Evolutionary conservation across 30 jellyfish, hydroid and myxozoan genomes (phyloP).

Genomic region (Aurelia sp.): DNA sequence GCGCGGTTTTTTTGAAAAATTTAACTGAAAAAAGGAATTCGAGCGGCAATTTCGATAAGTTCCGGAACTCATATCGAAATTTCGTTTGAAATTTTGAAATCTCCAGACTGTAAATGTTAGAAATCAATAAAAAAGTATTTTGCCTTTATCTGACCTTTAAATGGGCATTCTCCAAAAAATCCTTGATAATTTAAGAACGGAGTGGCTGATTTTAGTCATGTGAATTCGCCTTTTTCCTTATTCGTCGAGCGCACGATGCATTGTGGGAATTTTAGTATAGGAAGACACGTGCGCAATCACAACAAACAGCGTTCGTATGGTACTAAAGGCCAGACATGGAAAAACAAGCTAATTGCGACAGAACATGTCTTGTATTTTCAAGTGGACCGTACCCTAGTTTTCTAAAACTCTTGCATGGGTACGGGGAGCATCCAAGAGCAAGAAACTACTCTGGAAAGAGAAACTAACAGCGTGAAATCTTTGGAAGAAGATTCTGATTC

Average conservation of each 20-base stretch:
- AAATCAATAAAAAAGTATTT: too few relatives aligned
- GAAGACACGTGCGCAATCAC: neutral
- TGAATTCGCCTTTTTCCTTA: constrained; percentile 16
- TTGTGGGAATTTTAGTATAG: neutral
- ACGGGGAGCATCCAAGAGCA: neutral
- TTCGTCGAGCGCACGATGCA: constrained; percentile 7
- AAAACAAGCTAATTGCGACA: neutral
- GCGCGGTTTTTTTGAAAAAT: too few relatives aligned
- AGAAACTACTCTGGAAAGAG: neutral
- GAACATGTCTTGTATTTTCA: neutral
- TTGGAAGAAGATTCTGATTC: neutral
- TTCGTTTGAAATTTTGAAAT: too few relatives aligned
- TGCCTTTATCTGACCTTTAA: too few relatives aligned
- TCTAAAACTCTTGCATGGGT: constrained; percentile 7
- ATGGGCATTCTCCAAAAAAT: too few relatives aligned
- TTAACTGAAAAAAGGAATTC: too few relatives aligned
- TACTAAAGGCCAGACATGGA: neutral
- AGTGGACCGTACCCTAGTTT: constrained; percentile 2
- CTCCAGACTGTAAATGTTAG: too few relatives aligned
- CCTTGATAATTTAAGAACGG: too few relatives aligned
- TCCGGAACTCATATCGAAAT: too few relatives aligned
- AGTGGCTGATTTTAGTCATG: too few relatives aligned
- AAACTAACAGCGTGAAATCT: neutral
- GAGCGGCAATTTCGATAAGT: too few relatives aligned
- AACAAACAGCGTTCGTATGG: constrained; percentile 7